Base-by-base conservation (phyloP, 2,888 invertebrate species). In the Octodonta nipae region DNA sequence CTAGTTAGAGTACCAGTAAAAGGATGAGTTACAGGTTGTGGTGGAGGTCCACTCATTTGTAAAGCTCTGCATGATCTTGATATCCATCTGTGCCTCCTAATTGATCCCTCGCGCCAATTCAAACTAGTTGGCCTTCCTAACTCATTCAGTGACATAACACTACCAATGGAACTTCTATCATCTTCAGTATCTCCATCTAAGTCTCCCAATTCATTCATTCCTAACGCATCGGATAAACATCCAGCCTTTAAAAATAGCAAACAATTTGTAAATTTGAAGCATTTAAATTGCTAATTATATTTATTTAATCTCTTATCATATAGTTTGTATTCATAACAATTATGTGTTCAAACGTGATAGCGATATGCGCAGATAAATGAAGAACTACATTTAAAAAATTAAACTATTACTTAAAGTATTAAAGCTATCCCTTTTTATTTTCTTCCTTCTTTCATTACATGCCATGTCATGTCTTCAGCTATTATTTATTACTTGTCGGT, bases 1-100 rank as follows among this genome's bases (percentile, higher is more conserved):
- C 78, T 82, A 31, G 82, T 81, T 38, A 83, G 63, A 15, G 81
- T 71, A 13, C 84, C 84, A 36, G 75, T 70, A 55, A 83, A 83
- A 1, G 84, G 83, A 56, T 78, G 73, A 6, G 70, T 63, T 20
- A 64, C 56, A 4, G 57, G 55, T 41, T 59, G 61, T 32, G 64
- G 61, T 17, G 68, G 68, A 35, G 69, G 66, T 34, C 67, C 60
- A 2, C 57, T 53, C 45, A 62, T 61, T 39, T 70, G 68, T 35
- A 71, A 47, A 1, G 68, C 69, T 10, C 69, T 55, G 40, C 70
- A 71, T 3, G 70, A 70, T 33, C 60, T 51, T 4, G 60, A 60
- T 26, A 61, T 59, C 61, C 62, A 62, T 14, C 60, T 46, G 32
- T 60, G 55, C 29, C 56, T 41, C 25, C 56, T 46, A 29, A 56